Evolutionary conservation across 2,797 vertebrate genomes (phyloP), one percentile per base, ranked within the genome.

Genomic region (Rachycentron canadum): DNA sequence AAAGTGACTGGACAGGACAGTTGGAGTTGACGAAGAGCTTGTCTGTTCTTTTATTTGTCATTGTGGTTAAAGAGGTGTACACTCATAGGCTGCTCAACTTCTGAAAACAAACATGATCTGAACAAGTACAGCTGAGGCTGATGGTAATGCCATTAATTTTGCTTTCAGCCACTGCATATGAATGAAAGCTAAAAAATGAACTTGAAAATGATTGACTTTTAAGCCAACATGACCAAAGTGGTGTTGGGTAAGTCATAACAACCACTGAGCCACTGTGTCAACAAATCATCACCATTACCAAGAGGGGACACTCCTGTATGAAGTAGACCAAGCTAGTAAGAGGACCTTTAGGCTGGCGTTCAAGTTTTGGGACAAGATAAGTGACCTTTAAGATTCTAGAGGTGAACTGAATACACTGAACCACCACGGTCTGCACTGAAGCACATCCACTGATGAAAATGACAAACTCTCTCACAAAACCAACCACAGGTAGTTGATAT

Each of bases 1-100:
- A 76, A 62, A 79, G 53, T 53, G 76, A 83, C 57, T 72, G 56
- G 71, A 91, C 66, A 76, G 28, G 77, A 79, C 66, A 64, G 32
- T 32, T 32, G 32, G 67, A 59, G 49, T 47, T 63, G 74, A 80
- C 76, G 76, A 76, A 73, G 66, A 65, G 66, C 57, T 68, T 32
- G 17, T 78, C 69, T 78, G 63, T 64, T 78, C 66, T 69, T 73
- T 3, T 17, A 40, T 85, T 78, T 74, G 45, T 83, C 67, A 36
- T 53, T 2, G 11, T 45, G 30, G 58, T 47, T 41, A 17, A 73
- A 30, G 63, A 63, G 63, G 10, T 81, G 32, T 13, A 23, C 7
- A 30, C 65, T 34, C 25, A 32, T 60, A 55, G 41, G 74, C 40
- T 66, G 12, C 19, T 5, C 25, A 49, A 26, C 47, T 38, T 79